Conservation (phyloP, 2,888 invertebrate species). For the Deilephila elpenor region DNA sequence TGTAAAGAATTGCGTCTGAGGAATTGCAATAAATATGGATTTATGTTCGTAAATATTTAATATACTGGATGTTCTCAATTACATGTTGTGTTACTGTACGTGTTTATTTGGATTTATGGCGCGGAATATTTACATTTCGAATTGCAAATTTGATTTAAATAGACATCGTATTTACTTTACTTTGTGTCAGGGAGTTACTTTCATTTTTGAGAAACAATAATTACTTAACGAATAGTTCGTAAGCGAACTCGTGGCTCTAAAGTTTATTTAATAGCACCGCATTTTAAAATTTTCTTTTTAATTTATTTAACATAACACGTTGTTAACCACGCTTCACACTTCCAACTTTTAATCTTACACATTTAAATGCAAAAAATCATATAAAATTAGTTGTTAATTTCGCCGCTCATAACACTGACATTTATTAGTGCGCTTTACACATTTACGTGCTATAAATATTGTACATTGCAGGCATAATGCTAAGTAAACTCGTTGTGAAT, state of each 20-base stretch:
- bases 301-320: too few relatives aligned
- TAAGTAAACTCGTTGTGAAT: slow-evolving; percentile 28
- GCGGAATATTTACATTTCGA: slow-evolving; percentile 5
- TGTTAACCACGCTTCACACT: too few relatives aligned
- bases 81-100: neutral
- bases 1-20: slow-evolving; percentile 33
- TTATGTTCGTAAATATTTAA: slow-evolving; percentile 19
- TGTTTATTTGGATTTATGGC: slow-evolving; percentile 6
- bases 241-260: too few relatives aligned
- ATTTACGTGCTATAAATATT: slow-evolving; percentile 24
- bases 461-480: slow-evolving; percentile 23
- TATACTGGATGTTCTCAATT: slow-evolving; percentile 23
- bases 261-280: neutral
- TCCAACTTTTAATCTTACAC: neutral
- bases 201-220: slow-evolving; percentile 6
- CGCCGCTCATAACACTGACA: neutral
- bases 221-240: neutral
- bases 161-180: neutral
- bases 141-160: neutral
- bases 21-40: slow-evolving; percentile 25
- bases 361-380: neutral
- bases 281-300: too few relatives aligned
- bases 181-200: neutral
- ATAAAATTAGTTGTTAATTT: slow-evolving; percentile 2
- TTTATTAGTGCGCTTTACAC: slow-evolving; percentile 13